Evolutionary conservation across 2,113 vertebrate genomes (phyloP).

Genomic region (Orycteropus afer): DNA sequence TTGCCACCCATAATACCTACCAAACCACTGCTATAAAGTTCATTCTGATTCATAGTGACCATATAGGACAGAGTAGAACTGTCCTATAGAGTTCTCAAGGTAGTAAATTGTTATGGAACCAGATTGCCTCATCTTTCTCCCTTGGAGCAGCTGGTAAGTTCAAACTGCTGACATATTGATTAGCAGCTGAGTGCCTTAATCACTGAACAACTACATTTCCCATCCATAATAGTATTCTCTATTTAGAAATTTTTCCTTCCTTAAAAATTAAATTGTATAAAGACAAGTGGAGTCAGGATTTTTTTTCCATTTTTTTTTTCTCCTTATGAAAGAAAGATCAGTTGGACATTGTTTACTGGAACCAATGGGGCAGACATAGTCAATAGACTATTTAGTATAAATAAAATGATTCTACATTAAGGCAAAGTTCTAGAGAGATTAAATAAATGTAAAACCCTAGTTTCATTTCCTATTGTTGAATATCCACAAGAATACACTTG

Average conservation of each 20-base stretch:
- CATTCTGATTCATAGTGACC: too few species aligned
- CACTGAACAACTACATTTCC: too few species aligned
- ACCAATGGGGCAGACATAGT: too few species aligned
- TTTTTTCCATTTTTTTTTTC: too few species aligned
- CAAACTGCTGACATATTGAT: too few species aligned
- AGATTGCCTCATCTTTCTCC: too few species aligned
- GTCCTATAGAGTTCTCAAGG: too few species aligned
- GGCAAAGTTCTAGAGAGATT: background rate
- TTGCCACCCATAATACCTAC: background rate
- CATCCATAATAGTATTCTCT: background rate
- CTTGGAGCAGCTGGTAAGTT: too few species aligned
- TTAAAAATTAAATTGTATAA: background rate
- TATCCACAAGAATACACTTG: fast-evolving
- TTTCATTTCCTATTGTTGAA: background rate
- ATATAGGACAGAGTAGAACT: too few species aligned
- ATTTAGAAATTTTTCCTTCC: background rate
- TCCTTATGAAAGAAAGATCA: background rate
- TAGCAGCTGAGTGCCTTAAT: too few species aligned
- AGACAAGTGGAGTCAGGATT: background rate
- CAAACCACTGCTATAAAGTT: too few species aligned
- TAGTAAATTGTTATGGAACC: too few species aligned
- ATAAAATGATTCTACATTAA: background rate
- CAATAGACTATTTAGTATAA: background rate
- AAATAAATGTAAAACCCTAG: background rate
- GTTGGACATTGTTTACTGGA: fast-evolving